Conservation (phyloP, 2,797 vertebrate species). For the Poeciliopsis infans region DNA sequence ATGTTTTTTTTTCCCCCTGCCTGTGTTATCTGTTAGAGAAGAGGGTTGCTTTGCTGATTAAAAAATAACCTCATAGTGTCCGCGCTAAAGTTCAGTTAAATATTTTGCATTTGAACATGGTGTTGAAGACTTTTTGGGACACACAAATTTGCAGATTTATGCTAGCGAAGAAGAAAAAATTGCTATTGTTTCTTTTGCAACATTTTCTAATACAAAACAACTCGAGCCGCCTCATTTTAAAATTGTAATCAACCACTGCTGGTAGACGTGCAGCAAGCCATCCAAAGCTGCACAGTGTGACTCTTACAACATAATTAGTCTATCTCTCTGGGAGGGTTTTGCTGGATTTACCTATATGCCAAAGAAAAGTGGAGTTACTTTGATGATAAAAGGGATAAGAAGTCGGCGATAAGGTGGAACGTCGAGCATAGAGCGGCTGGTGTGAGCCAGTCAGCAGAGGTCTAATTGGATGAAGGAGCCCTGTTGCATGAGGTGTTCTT, state of each 20-base stretch:
- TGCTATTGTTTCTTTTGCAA: constrained; percentile 32
- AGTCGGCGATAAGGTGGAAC: constrained; percentile 75
- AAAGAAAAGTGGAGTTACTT: constrained; percentile 80
- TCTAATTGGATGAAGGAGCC: constrained; percentile 84
- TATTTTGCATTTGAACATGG: constrained; percentile 44
- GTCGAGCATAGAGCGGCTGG: constrained; percentile 67
- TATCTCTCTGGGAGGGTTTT: constrained; percentile 77
- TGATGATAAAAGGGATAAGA: constrained; percentile 82
- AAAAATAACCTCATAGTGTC: constrained; percentile 71
- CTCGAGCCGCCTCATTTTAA: constrained; percentile 41
- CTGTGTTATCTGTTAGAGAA: constrained; percentile 81
- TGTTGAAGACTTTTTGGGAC: constrained; percentile 49
- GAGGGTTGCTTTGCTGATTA: constrained; percentile 69
- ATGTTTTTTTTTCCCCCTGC: constrained; percentile 62
- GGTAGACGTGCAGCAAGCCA: constrained; percentile 50
- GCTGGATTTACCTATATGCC: constrained; percentile 78
- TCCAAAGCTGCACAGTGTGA: constrained; percentile 70
- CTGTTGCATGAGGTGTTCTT: constrained; percentile 77
- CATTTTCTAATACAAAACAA: constrained; percentile 43
- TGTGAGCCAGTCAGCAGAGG: constrained; percentile 74
- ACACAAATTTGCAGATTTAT: constrained; percentile 34
- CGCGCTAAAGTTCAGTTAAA: constrained; percentile 55
- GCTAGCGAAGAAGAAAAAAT: constrained; percentile 39
- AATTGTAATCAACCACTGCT: constrained; percentile 50
- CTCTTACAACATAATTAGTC: constrained; percentile 79